A percentile compares a stretch with the other conserved stretches of the same genome.
Evolutionary conservation across 2,888 invertebrate species (phyloP).

Genomic region (Cantharis lateralis): DNA sequence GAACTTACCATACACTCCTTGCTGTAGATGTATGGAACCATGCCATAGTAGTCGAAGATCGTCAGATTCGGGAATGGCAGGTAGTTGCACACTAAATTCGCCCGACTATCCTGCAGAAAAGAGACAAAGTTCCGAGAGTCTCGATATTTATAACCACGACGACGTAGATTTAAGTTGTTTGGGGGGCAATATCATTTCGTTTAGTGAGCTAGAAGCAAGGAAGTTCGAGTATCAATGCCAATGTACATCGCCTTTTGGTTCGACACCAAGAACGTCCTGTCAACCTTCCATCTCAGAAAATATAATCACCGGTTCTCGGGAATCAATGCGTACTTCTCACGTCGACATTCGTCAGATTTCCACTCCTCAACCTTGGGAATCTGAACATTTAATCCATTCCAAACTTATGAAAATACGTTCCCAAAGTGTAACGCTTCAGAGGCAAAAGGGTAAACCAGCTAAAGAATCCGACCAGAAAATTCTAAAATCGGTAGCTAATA

Average conservation of each 20-base stretch:
- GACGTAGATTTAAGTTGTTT: constrained; percentile 38
- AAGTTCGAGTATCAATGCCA: constrained; percentile 72
- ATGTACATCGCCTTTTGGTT: constrained; percentile 74
- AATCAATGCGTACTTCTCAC: constrained; percentile 58
- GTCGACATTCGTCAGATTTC: constrained; percentile 43
- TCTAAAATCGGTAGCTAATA: constrained; percentile 44
- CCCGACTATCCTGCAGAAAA: constrained; percentile 62
- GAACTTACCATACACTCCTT: constrained; percentile 28
- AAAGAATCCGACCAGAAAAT: constrained; percentile 35
- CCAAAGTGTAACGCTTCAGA: constrained; percentile 9
- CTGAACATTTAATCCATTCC: constrained; percentile 58
- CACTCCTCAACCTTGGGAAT: constrained; percentile 57
- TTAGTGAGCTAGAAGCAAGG: constrained; percentile 63
- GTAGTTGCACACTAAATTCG: constrained; percentile 76
- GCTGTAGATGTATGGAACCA: constrained; percentile 45
- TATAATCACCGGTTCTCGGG: constrained; percentile 58
- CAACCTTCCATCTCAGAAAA: constrained; percentile 64
- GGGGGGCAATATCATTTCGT: constrained; percentile 52
- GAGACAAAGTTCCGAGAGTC: constrained; percentile 44
- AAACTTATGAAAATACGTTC: constrained; percentile 46
- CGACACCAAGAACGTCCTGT: constrained; percentile 71
- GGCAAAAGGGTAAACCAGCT: constrained; percentile 15
- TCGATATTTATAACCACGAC: constrained; percentile 39
- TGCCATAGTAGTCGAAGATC: constrained; percentile 71
- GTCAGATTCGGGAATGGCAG: constrained; percentile 85